Evolutionary conservation across 2,888 invertebrate genomes (phyloP), one percentile per base, ranked within the genome.

Genomic region (Isoperla grammatica): DNA sequence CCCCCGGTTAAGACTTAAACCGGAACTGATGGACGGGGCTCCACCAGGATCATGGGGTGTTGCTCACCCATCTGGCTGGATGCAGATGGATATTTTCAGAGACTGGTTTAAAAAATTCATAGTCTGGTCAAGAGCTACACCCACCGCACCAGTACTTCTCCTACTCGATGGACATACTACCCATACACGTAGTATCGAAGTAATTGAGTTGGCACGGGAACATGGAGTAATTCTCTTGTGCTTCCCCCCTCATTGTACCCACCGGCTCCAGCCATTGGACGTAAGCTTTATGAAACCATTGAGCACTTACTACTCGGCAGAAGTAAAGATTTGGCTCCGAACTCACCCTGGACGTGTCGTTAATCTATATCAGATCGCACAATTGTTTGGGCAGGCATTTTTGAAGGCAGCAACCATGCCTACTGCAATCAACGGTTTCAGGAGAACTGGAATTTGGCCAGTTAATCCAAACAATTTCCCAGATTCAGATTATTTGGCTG

Each of bases 1-100:
- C 63, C 66, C 67, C 1, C 55, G 71, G 4, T 69, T 71, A 60
- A 68, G 70, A 40, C 68, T 69, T 66, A 70, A 70, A 37, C 61
- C 61, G 1, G 65, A 69, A 19, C 57, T 72, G n/a, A 62, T 70
- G 56, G 65, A 70, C 56, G 68, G 67, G 20, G 69, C 69, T 15
- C 72, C 70, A 48, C 64, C 68, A 22, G 69, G 68, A 42, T 57
- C 68, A 45, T 65, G 70, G 11, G 65, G 61, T 55, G 66, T 60
- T 49, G 68, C 65, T 58, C 68, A 70, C 60, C 64, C 65, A 61
- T 64, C 63, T 61, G 70, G 71, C n/a, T 42, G 42, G 12, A 11
- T 42, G 42, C n/a, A n/a, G n/a, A n/a, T n/a, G n/a, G n/a, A n/a
- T n/a, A n/a, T n/a, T n/a, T n/a, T n/a, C n/a, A n/a, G n/a, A n/a